A percentile compares a stretch with the other conserved stretches of the same genome.
These are phyloP conservation scores for Paraescarpia echinospica DNA, from an alignment of 1,140 invertebrate genomes.

Conservation along the genomic window DNA sequence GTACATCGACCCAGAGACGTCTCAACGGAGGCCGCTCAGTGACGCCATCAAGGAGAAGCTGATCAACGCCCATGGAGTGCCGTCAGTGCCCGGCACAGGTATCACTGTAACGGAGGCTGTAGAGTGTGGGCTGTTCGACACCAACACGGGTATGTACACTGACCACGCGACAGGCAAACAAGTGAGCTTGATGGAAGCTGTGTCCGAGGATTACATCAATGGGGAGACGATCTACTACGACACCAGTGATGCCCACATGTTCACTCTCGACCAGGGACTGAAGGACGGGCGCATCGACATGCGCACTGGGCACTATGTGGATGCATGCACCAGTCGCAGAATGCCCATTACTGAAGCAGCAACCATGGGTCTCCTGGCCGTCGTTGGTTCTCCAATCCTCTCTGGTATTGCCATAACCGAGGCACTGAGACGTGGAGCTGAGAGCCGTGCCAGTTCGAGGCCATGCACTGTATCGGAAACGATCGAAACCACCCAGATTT, in stretches of 20 bases:
- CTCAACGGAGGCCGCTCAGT: slow-evolving; percentile 36
- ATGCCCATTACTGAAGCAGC: slow-evolving; percentile 71
- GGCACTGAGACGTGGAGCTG: slow-evolving; percentile 53
- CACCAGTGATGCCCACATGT: slow-evolving; percentile 41
- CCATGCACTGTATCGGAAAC: background rate
- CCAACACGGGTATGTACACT: slow-evolving; percentile 65
- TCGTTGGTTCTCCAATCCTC: slow-evolving; percentile 69
- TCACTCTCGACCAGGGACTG: slow-evolving; percentile 80
- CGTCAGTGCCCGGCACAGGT: slow-evolving; percentile 21
- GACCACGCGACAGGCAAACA: slow-evolving; percentile 62
- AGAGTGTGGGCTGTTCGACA: slow-evolving; percentile 72
- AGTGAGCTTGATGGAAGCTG: slow-evolving; percentile 63
- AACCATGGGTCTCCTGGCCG: slow-evolving; percentile 77
- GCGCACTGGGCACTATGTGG: slow-evolving; percentile 66
- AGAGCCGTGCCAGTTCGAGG: background rate
- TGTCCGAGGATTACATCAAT: slow-evolving; percentile 69
- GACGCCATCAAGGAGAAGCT: slow-evolving; percentile 66
- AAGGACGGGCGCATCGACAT: slow-evolving; percentile 74
- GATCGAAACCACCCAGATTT: background rate
- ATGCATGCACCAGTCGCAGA: slow-evolving; percentile 68
- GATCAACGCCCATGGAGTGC: slow-evolving; percentile 31
- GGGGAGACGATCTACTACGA: slow-evolving; percentile 65
- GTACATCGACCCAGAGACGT: slow-evolving; percentile 70
- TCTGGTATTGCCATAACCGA: slow-evolving; percentile 82
- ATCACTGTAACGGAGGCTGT: slow-evolving; percentile 66